These are phyloP conservation scores for Calcarius lapponicus DNA, from an alignment of 2,797 vertebrate genomes.

Conservation along the genomic window DNA sequence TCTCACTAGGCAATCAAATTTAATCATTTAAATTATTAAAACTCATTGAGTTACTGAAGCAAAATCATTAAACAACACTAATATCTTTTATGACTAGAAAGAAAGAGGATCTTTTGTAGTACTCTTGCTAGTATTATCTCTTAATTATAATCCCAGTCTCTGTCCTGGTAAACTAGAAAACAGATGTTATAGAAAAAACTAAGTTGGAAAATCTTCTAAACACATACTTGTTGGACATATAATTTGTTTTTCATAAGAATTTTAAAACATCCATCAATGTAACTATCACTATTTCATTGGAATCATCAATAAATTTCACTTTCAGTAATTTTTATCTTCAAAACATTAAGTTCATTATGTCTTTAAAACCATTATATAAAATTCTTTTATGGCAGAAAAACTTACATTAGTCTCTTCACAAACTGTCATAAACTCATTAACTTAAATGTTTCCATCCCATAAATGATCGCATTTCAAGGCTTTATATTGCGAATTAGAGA, in stretches of 20 bases:
- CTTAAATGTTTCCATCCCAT: neutral
- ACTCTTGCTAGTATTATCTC: neutral
- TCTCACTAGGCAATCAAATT: neutral
- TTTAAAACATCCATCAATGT: neutral
- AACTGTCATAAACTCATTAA: neutral
- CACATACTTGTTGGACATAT: rapidly evolving
- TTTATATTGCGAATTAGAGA: neutral
- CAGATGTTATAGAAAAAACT: neutral
- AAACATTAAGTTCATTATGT: neutral
- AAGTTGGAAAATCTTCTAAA: neutral
- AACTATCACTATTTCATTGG: neutral
- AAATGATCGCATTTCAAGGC: neutral
- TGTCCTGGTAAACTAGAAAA: neutral
- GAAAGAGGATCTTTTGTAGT: neutral
- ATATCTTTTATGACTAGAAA: neutral
- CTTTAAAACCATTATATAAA: neutral
- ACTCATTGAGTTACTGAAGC: neutral
- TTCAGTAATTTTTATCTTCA: neutral
- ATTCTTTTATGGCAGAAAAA: neutral
- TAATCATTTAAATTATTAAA: neutral
- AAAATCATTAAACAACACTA: neutral
- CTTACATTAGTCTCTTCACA: neutral
- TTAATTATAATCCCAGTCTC: neutral
- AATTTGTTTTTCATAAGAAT: neutral
- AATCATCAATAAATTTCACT: neutral